Evolutionary conservation across 2,113 vertebrate genomes (phyloP).

Genomic region (Ibidorhyncha struthersii): DNA sequence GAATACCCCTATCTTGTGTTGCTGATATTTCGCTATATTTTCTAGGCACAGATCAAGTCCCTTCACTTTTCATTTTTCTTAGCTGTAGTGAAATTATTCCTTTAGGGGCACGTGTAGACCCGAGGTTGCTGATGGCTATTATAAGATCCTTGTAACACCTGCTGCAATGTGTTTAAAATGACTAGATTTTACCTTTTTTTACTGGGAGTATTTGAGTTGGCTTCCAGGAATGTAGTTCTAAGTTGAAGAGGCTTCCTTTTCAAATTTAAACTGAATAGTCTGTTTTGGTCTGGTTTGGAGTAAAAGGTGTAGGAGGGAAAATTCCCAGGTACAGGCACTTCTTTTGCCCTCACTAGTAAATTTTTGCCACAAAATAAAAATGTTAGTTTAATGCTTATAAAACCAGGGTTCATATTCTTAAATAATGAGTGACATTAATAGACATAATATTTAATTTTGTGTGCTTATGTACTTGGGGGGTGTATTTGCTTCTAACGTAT

Average conservation of each 20-base stretch:
- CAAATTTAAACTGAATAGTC: not conserved
- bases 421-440: not conserved
- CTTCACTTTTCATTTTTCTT: not conserved
- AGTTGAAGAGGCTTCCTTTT: not conserved
- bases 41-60: not conserved
- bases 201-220: not conserved
- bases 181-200: not conserved
- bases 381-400: not conserved
- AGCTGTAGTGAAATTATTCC: not conserved
- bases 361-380: not conserved
- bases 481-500: not conserved
- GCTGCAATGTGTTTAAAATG: not conserved
- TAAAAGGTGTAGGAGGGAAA: not conserved
- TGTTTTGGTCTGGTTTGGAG: not conserved
- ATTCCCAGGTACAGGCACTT: not conserved
- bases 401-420: not conserved
- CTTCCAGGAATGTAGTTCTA: not conserved
- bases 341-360: not conserved
- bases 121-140: not conserved
- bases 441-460: not conserved
- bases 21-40: not conserved
- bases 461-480: not conserved
- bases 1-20: not conserved
- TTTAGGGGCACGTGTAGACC: not conserved
- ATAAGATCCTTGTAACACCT: not conserved